These are phyloP conservation scores for Epizoanthus scotinus DNA, from an alignment of 92 coral and sea anemone genomes.

Conservation along the genomic window DNA sequence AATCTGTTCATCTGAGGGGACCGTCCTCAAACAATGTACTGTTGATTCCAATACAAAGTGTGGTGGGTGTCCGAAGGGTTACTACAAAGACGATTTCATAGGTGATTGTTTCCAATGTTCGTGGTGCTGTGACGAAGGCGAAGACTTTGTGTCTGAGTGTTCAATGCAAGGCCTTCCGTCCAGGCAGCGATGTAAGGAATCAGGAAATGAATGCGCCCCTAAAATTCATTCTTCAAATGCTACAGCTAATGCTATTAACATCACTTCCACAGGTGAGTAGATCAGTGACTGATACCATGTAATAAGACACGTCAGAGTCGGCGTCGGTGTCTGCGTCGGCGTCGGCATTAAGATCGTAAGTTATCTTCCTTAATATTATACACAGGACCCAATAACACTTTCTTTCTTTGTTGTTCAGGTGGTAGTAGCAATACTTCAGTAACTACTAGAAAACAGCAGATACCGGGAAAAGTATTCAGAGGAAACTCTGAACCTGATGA, in stretches of 20 bases:
- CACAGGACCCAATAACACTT: too few relatives aligned
- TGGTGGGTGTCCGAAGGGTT: conserved; percentile 13
- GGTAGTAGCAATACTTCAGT: too few relatives aligned
- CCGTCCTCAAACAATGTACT: conserved; percentile 6
- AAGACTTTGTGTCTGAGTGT: conserved; percentile 1
- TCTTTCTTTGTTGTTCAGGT: too few relatives aligned
- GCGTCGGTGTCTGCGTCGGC: too few relatives aligned
- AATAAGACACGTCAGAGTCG: too few relatives aligned
- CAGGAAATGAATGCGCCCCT: conserved; percentile 5
- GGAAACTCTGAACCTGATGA: too few relatives aligned
- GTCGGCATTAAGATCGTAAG: too few relatives aligned
- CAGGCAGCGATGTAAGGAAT: conserved; percentile 16
- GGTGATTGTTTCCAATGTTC: conserved; percentile 30
- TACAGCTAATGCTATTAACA: neutral
- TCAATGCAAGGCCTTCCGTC: conserved; percentile 1
- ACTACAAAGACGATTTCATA: conserved; percentile 12
- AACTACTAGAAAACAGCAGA: too few relatives aligned
- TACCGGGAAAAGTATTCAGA: too few relatives aligned
- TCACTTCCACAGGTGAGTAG: neutral
- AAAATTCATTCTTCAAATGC: neutral
- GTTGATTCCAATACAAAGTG: conserved; percentile 21
- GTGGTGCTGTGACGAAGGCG: conserved; percentile 29
- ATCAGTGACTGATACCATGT: too few relatives aligned
- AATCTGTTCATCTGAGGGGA: neutral
- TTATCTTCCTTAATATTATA: too few relatives aligned